These are phyloP conservation scores for Temnothorax curvispinosus DNA, from an alignment of 1,140 invertebrate species.

Conservation along the genomic window DNA sequence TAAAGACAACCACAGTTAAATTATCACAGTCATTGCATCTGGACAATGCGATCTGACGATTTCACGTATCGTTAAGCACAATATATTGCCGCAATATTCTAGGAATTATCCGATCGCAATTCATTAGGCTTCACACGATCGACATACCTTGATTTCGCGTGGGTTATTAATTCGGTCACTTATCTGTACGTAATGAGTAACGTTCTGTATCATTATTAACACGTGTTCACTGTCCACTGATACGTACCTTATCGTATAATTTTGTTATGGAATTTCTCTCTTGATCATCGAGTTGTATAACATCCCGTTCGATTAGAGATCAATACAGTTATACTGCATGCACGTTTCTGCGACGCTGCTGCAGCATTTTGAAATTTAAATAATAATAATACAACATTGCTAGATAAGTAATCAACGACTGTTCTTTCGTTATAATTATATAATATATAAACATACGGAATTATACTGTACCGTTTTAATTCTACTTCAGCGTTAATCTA, in stretches of 20 bases:
- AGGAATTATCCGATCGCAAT: not conserved
- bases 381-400: not conserved
- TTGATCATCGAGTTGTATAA: not conserved
- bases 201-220: conserved; percentile 25
- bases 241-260: conserved; percentile 34
- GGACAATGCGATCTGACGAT: not conserved
- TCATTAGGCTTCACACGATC: not conserved
- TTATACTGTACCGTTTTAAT: not conserved
- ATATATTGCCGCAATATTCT: not conserved
- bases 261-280: conserved; percentile 45
- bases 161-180: not conserved
- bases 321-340: not conserved
- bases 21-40: not conserved
- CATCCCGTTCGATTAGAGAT: not conserved
- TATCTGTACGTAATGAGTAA: conserved; percentile 23
- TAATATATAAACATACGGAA: not conserved
- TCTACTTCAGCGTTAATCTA: not conserved
- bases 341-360: not conserved
- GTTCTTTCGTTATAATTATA: not conserved
- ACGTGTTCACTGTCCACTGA: not conserved
- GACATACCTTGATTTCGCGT: not conserved
- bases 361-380: not conserved
- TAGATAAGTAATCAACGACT: not conserved
- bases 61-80: not conserved
- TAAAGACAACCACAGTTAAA: not conserved